A percentile compares a stretch with the other conserved stretches of the same genome.
phyloP scores from a whole-genome alignment of 2,888 invertebrate genomes.

The Adineta ricciae region DNA sequence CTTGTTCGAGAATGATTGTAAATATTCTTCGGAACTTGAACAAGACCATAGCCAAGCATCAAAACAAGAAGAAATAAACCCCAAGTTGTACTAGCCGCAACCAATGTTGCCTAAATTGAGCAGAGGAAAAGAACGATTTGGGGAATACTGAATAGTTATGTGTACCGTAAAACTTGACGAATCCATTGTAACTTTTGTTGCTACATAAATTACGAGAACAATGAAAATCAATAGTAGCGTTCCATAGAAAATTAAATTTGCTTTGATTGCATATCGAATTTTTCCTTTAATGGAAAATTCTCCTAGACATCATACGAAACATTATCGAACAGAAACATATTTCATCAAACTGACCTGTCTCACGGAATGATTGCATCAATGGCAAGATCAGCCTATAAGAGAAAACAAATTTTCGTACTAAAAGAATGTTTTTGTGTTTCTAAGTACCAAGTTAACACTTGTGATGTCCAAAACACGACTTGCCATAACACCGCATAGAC shows the following conservation, averaged over 20 bases:
- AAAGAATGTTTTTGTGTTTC: not conserved
- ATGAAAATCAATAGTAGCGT: slow-evolving; percentile 88
- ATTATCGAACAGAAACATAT: not conserved
- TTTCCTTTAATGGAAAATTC: slow-evolving; percentile 90
- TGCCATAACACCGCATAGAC: slow-evolving; percentile 87
- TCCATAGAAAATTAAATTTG: slow-evolving; percentile 95
- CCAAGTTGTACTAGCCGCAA: slow-evolving; percentile 99
- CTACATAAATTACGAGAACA: slow-evolving; percentile 82
- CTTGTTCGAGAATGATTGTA: slow-evolving; percentile 82
- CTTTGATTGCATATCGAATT: slow-evolving; percentile 81
- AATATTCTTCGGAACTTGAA: slow-evolving; percentile 75
- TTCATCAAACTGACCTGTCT: slow-evolving; percentile 55
- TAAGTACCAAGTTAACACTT: slow-evolving; percentile 86
- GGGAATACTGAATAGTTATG: not conserved
- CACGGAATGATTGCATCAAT: slow-evolving; percentile 95
- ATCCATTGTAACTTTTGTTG: slow-evolving; percentile 62
- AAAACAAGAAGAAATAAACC: slow-evolving; percentile 85
- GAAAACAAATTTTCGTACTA: not conserved
- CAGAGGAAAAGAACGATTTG: not conserved
- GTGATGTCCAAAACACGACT: slow-evolving; percentile 95
- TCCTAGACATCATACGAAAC: slow-evolving; percentile 53
- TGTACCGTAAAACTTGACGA: not conserved
- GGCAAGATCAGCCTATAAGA: slow-evolving; percentile 66
- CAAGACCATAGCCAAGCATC: slow-evolving; percentile 80
- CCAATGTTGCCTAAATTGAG: slow-evolving; percentile 77